Conservation (phyloP, 2,888 invertebrate species). For the Phaonia tiefii region DNA sequence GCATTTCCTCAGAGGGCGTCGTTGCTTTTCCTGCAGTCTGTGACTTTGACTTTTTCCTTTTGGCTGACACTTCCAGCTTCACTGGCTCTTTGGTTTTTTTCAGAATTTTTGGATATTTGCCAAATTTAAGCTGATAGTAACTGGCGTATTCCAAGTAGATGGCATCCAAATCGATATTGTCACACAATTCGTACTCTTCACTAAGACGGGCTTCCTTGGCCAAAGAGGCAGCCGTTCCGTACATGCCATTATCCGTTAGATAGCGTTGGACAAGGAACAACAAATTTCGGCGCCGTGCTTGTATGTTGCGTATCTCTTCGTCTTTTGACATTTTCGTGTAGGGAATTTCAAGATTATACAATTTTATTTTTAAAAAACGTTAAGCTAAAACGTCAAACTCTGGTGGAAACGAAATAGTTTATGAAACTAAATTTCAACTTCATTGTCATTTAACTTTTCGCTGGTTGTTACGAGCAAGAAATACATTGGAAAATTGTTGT, state of each 20-base stretch:
- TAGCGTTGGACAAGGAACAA: slow-evolving; percentile 86
- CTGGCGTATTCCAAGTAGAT: slow-evolving; percentile 94
- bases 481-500: too few species aligned
- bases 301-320: slow-evolving; percentile 77
- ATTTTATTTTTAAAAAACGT: slow-evolving; percentile 1
- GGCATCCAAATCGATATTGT: slow-evolving; percentile 94
- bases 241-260: slow-evolving; percentile 85
- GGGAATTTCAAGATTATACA: background rate
- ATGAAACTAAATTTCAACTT: slow-evolving; percentile 37
- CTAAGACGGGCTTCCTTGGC: slow-evolving; percentile 86
- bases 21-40: slow-evolving; percentile 53
- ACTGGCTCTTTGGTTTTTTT: slow-evolving; percentile 79
- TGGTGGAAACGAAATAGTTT: background rate
- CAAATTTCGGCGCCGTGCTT: slow-evolving; percentile 81
- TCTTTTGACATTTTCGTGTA: slow-evolving; percentile 67
- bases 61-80: slow-evolving; percentile 71
- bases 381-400: background rate
- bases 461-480: background rate
- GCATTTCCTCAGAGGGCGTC: background rate
- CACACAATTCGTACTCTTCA: slow-evolving; percentile 89
- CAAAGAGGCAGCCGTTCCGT: slow-evolving; percentile 85
- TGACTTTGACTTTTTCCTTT: slow-evolving; percentile 44
- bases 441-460: slow-evolving; percentile 1
- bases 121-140: slow-evolving; percentile 92
- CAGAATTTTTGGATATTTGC: slow-evolving; percentile 91